These are phyloP conservation scores for Parascotia fuliginaria DNA, from an alignment of 2,888 invertebrate species.

Conservation along the genomic window DNA sequence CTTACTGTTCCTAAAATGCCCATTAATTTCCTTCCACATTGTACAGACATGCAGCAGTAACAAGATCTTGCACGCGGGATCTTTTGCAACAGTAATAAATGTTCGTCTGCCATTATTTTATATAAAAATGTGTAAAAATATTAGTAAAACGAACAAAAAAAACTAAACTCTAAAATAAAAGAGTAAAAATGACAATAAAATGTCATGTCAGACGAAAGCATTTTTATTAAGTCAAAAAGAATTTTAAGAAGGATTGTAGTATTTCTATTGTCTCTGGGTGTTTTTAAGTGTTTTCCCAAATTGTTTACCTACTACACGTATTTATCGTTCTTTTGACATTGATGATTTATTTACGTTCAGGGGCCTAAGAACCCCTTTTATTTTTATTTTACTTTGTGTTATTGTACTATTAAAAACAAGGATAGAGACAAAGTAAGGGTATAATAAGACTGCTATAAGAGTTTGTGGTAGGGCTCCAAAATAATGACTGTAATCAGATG, in stretches of 20 bases:
- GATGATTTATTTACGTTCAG: too few relatives aligned
- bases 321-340: too few relatives aligned
- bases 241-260: slow-evolving; percentile 3
- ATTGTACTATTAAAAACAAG: too few relatives aligned
- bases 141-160: slow-evolving; percentile 6
- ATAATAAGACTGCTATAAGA: too few relatives aligned
- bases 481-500: too few relatives aligned
- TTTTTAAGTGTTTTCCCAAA: too few relatives aligned
- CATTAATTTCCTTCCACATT: slow-evolving; percentile 37
- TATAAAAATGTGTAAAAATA: slow-evolving; percentile 16
- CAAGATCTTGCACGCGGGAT: slow-evolving; percentile 12
- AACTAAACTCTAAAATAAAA: slow-evolving; percentile 16
- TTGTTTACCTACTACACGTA: too few relatives aligned
- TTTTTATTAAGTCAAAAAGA: background rate
- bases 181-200: slow-evolving; percentile 22
- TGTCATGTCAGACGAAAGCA: slow-evolving; percentile 1
- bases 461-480: too few relatives aligned
- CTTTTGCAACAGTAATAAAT: slow-evolving; percentile 17
- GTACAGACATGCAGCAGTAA: slow-evolving; percentile 25
- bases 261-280: too few relatives aligned
- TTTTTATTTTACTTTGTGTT: too few relatives aligned
- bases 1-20: slow-evolving; percentile 45
- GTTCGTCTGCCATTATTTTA: slow-evolving; percentile 33
- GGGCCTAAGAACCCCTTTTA: too few relatives aligned
- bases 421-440: too few relatives aligned